A percentile compares a stretch with the other conserved stretches of the same genome.
These are phyloP conservation scores for Enteromius anoplus DNA, from an alignment of 2,797 vertebrate species.

Conservation along the genomic window DNA sequence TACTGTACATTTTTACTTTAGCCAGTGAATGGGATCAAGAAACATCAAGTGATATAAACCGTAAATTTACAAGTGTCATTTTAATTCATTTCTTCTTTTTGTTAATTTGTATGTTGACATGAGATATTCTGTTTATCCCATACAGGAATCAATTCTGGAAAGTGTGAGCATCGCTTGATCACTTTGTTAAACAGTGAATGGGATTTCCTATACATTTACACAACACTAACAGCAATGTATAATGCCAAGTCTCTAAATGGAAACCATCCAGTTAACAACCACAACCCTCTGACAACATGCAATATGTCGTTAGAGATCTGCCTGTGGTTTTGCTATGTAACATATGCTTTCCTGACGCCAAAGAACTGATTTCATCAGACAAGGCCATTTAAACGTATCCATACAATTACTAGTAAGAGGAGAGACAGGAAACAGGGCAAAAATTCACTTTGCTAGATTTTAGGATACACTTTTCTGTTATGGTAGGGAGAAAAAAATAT, in stretches of 20 bases:
- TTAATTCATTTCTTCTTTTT: not conserved
- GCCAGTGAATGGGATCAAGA: not conserved
- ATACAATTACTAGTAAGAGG: not conserved
- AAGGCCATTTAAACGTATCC: not conserved
- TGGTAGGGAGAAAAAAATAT: not conserved
- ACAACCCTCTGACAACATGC: constrained; percentile 2
- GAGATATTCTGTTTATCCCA: not conserved
- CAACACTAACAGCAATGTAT: not conserved
- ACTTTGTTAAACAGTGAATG: constrained; percentile 22
- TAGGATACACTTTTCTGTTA: not conserved
- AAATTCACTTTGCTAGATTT: too few species aligned
- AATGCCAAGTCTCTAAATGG: not conserved
- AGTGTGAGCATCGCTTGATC: not conserved
- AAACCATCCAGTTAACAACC: constrained; percentile 16
- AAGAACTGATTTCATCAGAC: constrained; percentile 9
- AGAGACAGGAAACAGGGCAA: not conserved
- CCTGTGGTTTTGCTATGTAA: not conserved
- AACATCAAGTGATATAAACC: not conserved
- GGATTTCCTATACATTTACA: constrained; percentile 13
- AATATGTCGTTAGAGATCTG: not conserved
- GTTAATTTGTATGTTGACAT: not conserved
- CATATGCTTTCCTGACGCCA: not conserved
- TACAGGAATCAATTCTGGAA: not conserved
- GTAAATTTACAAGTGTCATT: not conserved
- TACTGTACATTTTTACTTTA: not conserved